These are phyloP conservation scores for Aleiodes leptofemur DNA, from an alignment of 2,888 invertebrate genomes.

Conservation along the genomic window DNA sequence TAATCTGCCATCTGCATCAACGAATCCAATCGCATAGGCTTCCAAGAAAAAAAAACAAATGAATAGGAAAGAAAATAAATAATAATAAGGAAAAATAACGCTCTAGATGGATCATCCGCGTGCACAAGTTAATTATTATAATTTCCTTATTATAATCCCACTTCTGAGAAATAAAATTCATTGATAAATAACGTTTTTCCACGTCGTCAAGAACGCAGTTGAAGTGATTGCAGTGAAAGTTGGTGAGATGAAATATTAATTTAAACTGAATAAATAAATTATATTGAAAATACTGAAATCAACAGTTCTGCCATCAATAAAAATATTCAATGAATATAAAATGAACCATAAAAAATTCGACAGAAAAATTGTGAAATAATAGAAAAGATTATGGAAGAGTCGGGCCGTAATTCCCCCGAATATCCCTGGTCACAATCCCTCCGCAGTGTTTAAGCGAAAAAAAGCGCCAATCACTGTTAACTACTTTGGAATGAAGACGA, in stretches of 20 bases:
- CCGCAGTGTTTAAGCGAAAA: conserved; percentile 47
- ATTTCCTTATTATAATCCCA: neutral
- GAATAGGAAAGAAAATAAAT: neutral
- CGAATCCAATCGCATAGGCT: conserved; percentile 44
- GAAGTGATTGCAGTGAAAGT: conserved; percentile 6
- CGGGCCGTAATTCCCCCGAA: conserved; percentile 47
- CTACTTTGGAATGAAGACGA: neutral
- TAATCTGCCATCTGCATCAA: conserved; percentile 25
- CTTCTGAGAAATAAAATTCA: neutral
- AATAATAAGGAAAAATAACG: conserved; percentile 18
- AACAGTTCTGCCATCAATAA: neutral
- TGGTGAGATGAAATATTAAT: too few species aligned
- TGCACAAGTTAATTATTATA: conserved; percentile 37
- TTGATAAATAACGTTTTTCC: neutral
- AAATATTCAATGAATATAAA: neutral
- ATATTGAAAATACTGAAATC: conserved; percentile 11
- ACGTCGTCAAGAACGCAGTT: conserved; percentile 17
- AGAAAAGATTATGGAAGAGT: conserved; percentile 7
- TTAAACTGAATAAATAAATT: neutral
- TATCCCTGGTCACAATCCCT: conserved; percentile 52
- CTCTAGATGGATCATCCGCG: conserved; percentile 27
- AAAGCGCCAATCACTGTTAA: conserved; percentile 37
- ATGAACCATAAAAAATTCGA: neutral
- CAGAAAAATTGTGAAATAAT: neutral
- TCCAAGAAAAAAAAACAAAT: conserved; percentile 29